Conservation (phyloP, 2,113 vertebrate genomes). For the Lycaon pictus region DNA sequence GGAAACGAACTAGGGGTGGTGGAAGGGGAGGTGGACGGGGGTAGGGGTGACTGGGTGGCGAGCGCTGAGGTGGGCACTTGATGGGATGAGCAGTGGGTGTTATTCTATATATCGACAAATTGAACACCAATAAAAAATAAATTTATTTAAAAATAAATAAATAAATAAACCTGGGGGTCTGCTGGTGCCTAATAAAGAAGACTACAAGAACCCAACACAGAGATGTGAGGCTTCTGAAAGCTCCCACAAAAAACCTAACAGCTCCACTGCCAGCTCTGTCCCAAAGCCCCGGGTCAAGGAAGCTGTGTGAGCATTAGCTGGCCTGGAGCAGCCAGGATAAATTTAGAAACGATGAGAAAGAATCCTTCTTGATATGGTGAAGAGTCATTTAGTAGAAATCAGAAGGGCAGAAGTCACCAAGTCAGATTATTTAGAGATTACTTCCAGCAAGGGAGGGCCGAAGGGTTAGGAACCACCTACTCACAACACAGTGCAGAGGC, state of each 20-base stretch:
- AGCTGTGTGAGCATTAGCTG: not conserved
- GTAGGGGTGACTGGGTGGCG: too few species aligned
- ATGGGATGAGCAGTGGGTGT: too few species aligned
- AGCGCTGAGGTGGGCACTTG: too few species aligned
- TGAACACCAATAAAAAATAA: too few species aligned
- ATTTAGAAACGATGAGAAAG: constrained; percentile 52
- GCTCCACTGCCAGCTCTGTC: not conserved
- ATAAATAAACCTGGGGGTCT: too few species aligned
- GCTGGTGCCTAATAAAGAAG: not conserved
- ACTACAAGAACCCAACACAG: not conserved
- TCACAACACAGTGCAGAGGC: not conserved
- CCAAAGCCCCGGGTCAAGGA: not conserved
- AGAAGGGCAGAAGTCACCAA: constrained; percentile 19
- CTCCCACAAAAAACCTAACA: not conserved
- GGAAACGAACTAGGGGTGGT: too few species aligned
- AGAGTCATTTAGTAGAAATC: constrained; percentile 16
- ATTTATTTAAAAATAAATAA: too few species aligned
- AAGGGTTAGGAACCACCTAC: not conserved
- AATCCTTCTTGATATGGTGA: constrained; percentile 8
- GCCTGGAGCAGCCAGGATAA: not conserved
- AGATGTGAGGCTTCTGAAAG: not conserved
- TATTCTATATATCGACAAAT: too few species aligned
- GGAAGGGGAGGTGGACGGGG: too few species aligned
- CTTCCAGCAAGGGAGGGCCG: not conserved
- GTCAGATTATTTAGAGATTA: constrained; percentile 40